Evolutionary conservation across 2,113 vertebrate genomes (phyloP), one percentile per base, ranked within the genome.

Genomic region (Dascyllus trimaculatus): DNA sequence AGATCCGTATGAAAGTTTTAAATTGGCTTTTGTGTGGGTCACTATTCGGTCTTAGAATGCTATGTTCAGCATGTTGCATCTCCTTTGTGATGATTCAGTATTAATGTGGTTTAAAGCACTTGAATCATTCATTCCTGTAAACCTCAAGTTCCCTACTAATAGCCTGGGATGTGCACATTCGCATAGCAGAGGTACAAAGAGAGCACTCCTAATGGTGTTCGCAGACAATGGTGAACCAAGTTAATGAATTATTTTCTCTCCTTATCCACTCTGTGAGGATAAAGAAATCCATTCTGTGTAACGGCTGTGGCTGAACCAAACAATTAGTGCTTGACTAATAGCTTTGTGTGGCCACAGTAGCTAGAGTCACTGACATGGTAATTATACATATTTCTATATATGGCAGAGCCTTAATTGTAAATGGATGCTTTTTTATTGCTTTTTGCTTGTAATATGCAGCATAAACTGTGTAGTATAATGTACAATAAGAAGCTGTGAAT

Each of bases 91-190:
- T 29, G 71, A 67, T 74, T 29, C 56, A 63, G 11, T 19, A 26
- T 69, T 68, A 64, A 76, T 71, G 72, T 38, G 21, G 59, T 46
- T 67, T 61, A 14, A 69, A 73, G 32, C 52, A 57, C 43, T 72
- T 1, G 0, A 62, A 61, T 73, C 35, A 45, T 84, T 68, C 18
- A 78, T 73, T 65, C 7, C 46, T 38, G 54, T 24, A 38, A 56
- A 35, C 17, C 18, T 60, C 13, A 49, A 58, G 51, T 35, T 7
- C 56, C 9, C 48, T 66, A 6, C 24, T 3, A n/a, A 68, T 45
- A 43, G 54, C 24, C 13, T 52, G 26, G 45, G n/a, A 43, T 19
- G 63, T 61, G 17, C 25, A 26, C 5, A 45, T 24, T 1, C 38
- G 40, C 61, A 43, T 35, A 25, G 22, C 32, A 35, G 32, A 9